A percentile compares a stretch with the other conserved stretches of the same genome.
phyloP scores from a whole-genome alignment of 2,113 vertebrate species.

The Hirundichthys speculiger region DNA sequence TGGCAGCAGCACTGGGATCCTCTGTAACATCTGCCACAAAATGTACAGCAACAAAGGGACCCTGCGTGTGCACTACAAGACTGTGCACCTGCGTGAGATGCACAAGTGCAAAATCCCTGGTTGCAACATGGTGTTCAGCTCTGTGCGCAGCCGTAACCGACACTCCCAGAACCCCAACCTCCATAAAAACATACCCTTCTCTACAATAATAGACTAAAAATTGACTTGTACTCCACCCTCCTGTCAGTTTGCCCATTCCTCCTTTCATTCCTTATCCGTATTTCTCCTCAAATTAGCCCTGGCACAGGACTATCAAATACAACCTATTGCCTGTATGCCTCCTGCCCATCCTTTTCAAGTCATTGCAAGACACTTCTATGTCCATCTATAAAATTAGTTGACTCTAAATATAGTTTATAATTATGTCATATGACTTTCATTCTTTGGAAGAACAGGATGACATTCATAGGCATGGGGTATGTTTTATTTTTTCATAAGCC shows the following conservation, averaged over 20 bases:
- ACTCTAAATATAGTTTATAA: slow-evolving; percentile 66
- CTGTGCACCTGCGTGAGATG: slow-evolving; percentile 98
- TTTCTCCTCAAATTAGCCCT: slow-evolving; percentile 58
- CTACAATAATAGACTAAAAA: slow-evolving; percentile 84
- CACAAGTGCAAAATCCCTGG: slow-evolving; percentile 98
- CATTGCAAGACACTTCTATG: slow-evolving; percentile 54
- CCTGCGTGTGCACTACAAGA: slow-evolving; percentile 98
- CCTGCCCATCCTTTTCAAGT: slow-evolving; percentile 52
- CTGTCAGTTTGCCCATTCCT: slow-evolving; percentile 55
- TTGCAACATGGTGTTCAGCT: slow-evolving; percentile 99
- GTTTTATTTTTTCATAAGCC: slow-evolving; percentile 40
- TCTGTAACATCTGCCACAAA: slow-evolving; percentile 99
- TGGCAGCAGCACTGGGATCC: slow-evolving; percentile 88
- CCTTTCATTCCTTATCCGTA: slow-evolving; percentile 54
- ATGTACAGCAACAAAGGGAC: slow-evolving; percentile 99
- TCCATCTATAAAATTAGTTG: slow-evolving; percentile 61
- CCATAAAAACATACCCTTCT: slow-evolving; percentile 97
- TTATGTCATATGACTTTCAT: slow-evolving; percentile 73
- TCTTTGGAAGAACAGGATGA: slow-evolving; percentile 70
- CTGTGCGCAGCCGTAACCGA: slow-evolving; percentile 97
- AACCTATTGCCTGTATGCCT: slow-evolving; percentile 59
- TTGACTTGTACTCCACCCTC: slow-evolving; percentile 49
- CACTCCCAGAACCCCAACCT: slow-evolving; percentile 99
- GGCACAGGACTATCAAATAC: slow-evolving; percentile 56
- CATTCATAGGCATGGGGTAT: slow-evolving; percentile 61